Conservation (phyloP, 1,140 invertebrate species). For the Zaprionus tsacasi region DNA sequence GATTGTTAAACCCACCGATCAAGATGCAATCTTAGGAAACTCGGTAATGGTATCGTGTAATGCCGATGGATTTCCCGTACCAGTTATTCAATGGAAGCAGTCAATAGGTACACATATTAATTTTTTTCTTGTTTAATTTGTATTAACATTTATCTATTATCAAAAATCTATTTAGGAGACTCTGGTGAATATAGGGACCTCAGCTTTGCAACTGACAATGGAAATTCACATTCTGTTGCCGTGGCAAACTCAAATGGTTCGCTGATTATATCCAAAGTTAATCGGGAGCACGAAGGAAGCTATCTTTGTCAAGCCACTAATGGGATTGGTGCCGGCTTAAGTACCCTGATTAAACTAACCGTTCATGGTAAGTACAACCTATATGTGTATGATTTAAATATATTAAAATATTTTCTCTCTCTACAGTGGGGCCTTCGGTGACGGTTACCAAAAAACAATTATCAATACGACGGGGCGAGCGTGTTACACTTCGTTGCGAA, state of each 20-base stretch:
- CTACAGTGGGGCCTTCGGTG: conserved; percentile 71
- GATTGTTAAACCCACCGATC: conserved; percentile 91
- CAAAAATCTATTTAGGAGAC: conserved; percentile 67
- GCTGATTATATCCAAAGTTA: conserved; percentile 85
- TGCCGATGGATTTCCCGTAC: conserved; percentile 91
- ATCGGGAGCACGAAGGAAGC: conserved; percentile 88
- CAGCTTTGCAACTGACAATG: conserved; percentile 64
- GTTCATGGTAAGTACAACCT: conserved; percentile 89
- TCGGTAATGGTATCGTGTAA: conserved; percentile 89
- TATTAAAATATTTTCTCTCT: neutral
- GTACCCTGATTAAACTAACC: conserved; percentile 89
- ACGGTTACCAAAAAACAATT: conserved; percentile 85
- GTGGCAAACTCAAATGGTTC: conserved; percentile 86
- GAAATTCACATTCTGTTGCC: conserved; percentile 55
- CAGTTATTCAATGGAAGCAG: conserved; percentile 89
- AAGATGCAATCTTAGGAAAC: conserved; percentile 89
- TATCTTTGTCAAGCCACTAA: conserved; percentile 93
- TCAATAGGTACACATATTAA: conserved; percentile 84
- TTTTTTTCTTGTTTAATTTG: conserved; percentile 37
- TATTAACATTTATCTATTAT: neutral
- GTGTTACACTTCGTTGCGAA: conserved; percentile 89
- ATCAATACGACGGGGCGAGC: conserved; percentile 88
- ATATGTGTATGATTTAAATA: too few species aligned
- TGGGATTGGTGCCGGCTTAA: conserved; percentile 89
- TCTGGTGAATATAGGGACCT: conserved; percentile 87